Base-by-base conservation (phyloP, 2,797 vertebrate genomes). In the Orestias chungarensis region DNA sequence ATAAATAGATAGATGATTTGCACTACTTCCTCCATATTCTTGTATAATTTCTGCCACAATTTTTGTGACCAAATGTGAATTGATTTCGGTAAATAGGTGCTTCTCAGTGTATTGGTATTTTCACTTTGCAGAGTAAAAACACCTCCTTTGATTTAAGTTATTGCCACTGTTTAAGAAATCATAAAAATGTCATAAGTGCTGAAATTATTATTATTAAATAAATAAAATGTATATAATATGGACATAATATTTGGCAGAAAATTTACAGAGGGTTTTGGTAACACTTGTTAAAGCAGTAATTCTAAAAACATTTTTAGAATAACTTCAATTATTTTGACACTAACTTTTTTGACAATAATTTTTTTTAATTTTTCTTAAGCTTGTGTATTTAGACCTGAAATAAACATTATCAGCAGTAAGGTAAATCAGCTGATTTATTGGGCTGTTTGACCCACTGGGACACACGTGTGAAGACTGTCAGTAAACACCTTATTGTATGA, bases 401-500 rank as follows among this genome's bases (percentile, higher is more conserved):
- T 29, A 61, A 70, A 82, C 82, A 79, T 82, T 80, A 85, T 70
- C 79, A 78, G 79, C 46, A 66, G 75, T 73, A 71, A 84, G 78
- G 75, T 70, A 49, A 31, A 78, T 64, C 40, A 68, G 74, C 78
- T 84, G 81, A 50, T 11, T 46, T 27, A 74, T 25, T 61, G 73
- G 29, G 71, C 76, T 62, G 80, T 71, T 70, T 75, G 78, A 79
- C 82, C 79, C 71, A 66, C 83, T 78, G 86, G 68, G 73, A 89
- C 77, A 85, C 84, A 74, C 52, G 79, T 80, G 85, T 84, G 90
- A 91, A 90, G 87, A 86, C 80, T 14, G 77, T 86, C 89, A 85
- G 86, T 91, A 90, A 93, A 93, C 90, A 88, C 88, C 89, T 91
- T 75, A 20, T 11, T 6, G 70, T 23, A 73, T 59, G 3, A 81